phyloP scores from a whole-genome alignment of 2,888 invertebrate species.

The Mythimna vitellina region DNA sequence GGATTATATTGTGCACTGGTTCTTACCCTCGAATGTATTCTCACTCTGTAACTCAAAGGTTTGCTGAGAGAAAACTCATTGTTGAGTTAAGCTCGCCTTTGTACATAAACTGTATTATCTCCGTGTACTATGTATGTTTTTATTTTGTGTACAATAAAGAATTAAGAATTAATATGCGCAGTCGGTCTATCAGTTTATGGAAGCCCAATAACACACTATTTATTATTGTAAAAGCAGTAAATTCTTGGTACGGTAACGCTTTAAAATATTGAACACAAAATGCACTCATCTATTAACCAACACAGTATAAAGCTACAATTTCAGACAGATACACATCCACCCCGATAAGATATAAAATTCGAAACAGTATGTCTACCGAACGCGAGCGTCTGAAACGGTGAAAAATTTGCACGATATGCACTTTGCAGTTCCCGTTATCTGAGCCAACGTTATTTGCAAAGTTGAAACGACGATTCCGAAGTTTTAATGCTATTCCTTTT shows the following conservation, averaged over 20 bases:
- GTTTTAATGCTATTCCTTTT: constrained; percentile 53
- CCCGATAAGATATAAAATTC: constrained; percentile 28
- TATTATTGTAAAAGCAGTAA: no score
- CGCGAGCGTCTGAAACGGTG: constrained; percentile 3
- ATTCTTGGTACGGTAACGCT: not conserved
- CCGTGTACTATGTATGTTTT: no score
- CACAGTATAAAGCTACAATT: constrained; percentile 16
- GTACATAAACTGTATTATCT: no score
- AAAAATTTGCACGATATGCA: constrained; percentile 49
- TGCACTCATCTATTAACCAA: constrained; percentile 12
- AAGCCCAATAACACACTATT: no score
- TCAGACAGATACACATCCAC: constrained; percentile 4
- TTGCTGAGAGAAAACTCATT: no score
- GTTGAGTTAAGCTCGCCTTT: no score
- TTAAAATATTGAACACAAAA: constrained; percentile 30
- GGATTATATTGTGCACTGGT: no score
- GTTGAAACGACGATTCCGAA: constrained; percentile 47
- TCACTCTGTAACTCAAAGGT: no score
- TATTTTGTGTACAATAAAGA: no score
- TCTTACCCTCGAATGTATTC: no score
- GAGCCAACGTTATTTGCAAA: constrained; percentile 46
- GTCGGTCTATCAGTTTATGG: no score
- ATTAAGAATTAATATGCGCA: no score
- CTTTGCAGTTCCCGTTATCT: constrained; percentile 48
- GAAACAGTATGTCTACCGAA: constrained; percentile 23